Percentiles rank a stretch among this genome's conserved stretches.
phyloP scores from a whole-genome alignment of 2,888 invertebrate species.

The Creontiades dilutus region DNA sequence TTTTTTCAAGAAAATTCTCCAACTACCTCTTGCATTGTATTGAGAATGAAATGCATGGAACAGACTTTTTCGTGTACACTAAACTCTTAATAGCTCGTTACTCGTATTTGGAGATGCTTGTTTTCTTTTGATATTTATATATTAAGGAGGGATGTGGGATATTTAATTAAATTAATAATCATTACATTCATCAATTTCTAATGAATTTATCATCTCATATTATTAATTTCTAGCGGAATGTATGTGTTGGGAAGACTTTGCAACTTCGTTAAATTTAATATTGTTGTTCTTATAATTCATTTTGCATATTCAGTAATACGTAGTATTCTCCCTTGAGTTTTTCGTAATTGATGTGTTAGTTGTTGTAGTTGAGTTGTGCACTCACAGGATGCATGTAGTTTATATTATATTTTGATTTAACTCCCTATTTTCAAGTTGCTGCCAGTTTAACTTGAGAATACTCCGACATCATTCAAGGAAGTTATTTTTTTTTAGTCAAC shows the following conservation, averaged over 20 bases:
- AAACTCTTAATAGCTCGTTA: no score
- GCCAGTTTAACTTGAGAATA: no score
- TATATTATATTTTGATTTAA: background rate
- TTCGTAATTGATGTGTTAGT: slow-evolving; percentile 27
- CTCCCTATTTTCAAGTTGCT: no score
- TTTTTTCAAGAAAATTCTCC: no score
- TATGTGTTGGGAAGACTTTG: background rate
- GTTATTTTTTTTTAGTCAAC: no score
- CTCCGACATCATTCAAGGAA: no score
- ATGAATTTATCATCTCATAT: background rate
- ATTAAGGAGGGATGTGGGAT: background rate
- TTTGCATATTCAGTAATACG: background rate
- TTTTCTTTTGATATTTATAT: no score
- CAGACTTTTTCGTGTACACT: no score
- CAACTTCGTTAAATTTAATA: background rate
- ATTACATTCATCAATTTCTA: background rate
- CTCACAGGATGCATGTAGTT: slow-evolving; percentile 10
- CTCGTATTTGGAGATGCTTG: no score
- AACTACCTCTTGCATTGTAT: no score
- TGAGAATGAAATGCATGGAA: no score
- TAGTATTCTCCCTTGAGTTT: background rate
- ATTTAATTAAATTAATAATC: background rate
- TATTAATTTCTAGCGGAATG: background rate
- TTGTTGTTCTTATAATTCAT: background rate
- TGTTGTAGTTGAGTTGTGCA: slow-evolving; percentile 2